Base-by-base conservation (phyloP, 30 jellyfish, hydroid and myxozoan genomes). In the Aurelia sp. region DNA sequence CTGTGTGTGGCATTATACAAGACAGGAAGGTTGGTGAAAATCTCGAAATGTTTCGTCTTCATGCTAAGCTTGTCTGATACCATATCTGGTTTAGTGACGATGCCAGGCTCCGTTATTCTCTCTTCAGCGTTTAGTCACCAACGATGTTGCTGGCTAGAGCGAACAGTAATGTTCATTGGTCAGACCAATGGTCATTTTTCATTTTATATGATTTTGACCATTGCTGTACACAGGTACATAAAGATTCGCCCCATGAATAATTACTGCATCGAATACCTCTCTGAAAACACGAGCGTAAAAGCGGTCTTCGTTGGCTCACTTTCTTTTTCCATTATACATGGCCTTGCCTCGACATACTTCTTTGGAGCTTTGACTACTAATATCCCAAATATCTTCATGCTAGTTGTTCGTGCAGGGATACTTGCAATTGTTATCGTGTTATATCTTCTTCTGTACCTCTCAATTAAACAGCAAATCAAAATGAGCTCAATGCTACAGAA, bases 81-180 rank as follows among this genome's bases (percentile, higher is more conserved):
- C 11, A 31, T 84, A 41, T 71, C 66, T 6, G 93, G 93, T 22
- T 10, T 84, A 59, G 81, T 84, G 17, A 27, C 73, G 8, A 73
- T 72, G 2, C 93, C 93, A 47, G 64, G 21, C 15, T 16, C 74
- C 41, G 62, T 84, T n/a, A 38, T 63, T 18, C 77, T 84, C 4
- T 24, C 50, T n/a, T 72, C 93, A 8, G 50, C 10, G 5, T 44
- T 84, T 2, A 58, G 82, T 18, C 60, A 63, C n/a, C 41, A 17
- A 30, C 93, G 93, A 18, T 18, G 64, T 47, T 84, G 93, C 72
- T 84, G 93, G 93, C 72, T 84, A 17, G 93, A 84, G 41, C 40
- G 17, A 63, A 21, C 66, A n/a, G n/a, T 63, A 15, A 50, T 74
- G 75, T 84, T 84, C 18, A 21, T 72, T 5, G 87, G 88, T 22